Evolutionary conservation across 2,888 invertebrate species (phyloP).

Genomic region (Nomada hirtipes): DNA sequence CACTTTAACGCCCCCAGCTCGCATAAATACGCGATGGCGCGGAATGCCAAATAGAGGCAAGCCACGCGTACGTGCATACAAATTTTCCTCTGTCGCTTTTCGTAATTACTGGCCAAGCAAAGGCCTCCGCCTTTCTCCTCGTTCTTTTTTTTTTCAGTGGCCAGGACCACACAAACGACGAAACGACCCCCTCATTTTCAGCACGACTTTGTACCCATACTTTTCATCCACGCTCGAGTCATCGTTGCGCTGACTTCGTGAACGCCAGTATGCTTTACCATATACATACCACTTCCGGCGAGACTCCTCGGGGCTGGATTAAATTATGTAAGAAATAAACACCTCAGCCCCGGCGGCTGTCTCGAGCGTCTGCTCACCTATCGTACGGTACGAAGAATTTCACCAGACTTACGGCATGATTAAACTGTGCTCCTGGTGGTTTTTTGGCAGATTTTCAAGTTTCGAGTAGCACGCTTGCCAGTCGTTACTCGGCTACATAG

Average conservation of each 20-base stretch:
- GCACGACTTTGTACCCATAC: neutral
- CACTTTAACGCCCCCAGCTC: slow-evolving; percentile 45
- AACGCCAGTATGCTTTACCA: slow-evolving; percentile 2
- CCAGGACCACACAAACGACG: neutral
- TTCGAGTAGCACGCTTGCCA: slow-evolving; percentile 23
- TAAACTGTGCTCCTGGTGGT: slow-evolving; percentile 63
- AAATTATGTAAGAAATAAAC: slow-evolving; percentile 75
- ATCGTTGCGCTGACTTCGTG: neutral
- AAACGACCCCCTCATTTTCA: slow-evolving; percentile 50
- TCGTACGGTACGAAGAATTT: slow-evolving; percentile 41
- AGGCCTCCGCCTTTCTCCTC: slow-evolving; percentile 3
- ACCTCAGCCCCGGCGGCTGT: slow-evolving; percentile 23
- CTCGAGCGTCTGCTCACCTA: slow-evolving; percentile 11
- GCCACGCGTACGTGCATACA: slow-evolving; percentile 42
- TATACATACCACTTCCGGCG: slow-evolving; percentile 29
- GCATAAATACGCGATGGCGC: slow-evolving; percentile 51
- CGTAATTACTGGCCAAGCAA: slow-evolving; percentile 61
- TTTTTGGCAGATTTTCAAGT: slow-evolving; percentile 63
- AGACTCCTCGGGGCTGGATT: slow-evolving; percentile 53
- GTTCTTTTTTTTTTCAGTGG: neutral
- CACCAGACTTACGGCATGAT: slow-evolving; percentile 56
- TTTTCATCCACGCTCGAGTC: neutral
- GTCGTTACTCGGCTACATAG: slow-evolving; percentile 12
- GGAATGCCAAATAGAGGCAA: slow-evolving; percentile 43
- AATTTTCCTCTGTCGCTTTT: slow-evolving; percentile 40